A percentile compares a stretch with the other conserved stretches of the same genome.
Conservation (phyloP, 2,797 vertebrate species). For the Sebastes matsubarae region DNA sequence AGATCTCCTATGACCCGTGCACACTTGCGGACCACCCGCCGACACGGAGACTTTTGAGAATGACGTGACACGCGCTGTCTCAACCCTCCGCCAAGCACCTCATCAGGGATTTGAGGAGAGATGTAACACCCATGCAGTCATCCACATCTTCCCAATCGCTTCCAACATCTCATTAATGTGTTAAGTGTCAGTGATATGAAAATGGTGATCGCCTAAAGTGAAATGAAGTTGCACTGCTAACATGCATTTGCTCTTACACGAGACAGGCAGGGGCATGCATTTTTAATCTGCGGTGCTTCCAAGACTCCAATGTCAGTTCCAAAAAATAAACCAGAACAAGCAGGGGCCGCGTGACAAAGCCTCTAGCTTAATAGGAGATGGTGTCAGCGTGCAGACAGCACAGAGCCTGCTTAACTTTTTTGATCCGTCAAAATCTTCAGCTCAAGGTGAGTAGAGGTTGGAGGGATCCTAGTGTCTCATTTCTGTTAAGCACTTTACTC, state of each 20-base stretch:
- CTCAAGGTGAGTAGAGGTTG: conserved; percentile 38
- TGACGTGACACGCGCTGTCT: conserved; percentile 45
- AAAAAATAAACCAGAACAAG: conserved; percentile 57
- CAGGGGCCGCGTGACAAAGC: conserved; percentile 57
- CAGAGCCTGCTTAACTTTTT: conserved; percentile 37
- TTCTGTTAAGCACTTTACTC: conserved; percentile 43
- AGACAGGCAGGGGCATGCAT: conserved; percentile 72
- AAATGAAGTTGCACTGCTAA: conserved; percentile 57
- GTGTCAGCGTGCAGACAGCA: conserved; percentile 58
- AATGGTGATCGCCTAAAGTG: conserved; percentile 61
- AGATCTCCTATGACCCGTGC: conserved; percentile 21
- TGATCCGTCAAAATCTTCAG: conserved; percentile 38
- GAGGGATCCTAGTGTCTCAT: conserved; percentile 21
- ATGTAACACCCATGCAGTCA: conserved; percentile 53
- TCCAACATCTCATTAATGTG: conserved; percentile 64
- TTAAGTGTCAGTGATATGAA: conserved; percentile 65
- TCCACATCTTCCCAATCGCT: conserved; percentile 37
- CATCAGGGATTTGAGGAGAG: conserved; percentile 46
- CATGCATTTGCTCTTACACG: conserved; percentile 47
- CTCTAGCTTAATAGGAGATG: conserved; percentile 49
- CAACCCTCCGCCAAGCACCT: conserved; percentile 44
- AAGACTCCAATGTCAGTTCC: conserved; percentile 52
- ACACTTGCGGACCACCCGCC: conserved; percentile 59
- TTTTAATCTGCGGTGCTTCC: conserved; percentile 52
- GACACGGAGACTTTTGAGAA: conserved; percentile 27